Evolutionary conservation across 2,113 vertebrate species (phyloP).

Genomic region (Theropithecus gelada): DNA sequence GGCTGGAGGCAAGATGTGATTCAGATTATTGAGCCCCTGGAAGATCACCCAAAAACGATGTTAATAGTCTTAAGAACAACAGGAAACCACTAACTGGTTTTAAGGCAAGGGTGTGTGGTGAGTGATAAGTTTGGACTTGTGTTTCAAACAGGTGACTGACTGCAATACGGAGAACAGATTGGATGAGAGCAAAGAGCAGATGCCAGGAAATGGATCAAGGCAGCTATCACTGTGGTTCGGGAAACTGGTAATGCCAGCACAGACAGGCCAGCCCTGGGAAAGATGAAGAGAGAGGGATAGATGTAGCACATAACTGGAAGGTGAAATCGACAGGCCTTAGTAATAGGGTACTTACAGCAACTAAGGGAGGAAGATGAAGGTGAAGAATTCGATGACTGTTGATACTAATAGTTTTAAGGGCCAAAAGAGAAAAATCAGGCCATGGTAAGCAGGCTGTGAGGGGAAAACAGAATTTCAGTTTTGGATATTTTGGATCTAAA

Average conservation of each 20-base stretch:
- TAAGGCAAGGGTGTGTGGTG: not conserved
- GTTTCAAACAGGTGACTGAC: not conserved
- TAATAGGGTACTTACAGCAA: not conserved
- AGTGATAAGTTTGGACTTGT: not conserved
- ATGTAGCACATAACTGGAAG: not conserved
- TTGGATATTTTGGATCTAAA: not conserved
- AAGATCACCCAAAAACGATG: not conserved
- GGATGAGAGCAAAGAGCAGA: not conserved
- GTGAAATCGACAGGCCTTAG: not conserved
- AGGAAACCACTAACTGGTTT: not conserved
- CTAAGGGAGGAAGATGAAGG: not conserved
- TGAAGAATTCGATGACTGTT: not conserved
- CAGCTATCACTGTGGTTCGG: not conserved
- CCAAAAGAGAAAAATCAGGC: not conserved
- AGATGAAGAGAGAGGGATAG: not conserved
- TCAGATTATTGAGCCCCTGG: not conserved
- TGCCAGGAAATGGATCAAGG: not conserved
- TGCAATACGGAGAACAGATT: not conserved
- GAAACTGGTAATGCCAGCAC: not conserved
- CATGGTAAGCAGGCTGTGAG: not conserved
- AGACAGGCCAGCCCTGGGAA: not conserved
- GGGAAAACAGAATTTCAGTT: not conserved
- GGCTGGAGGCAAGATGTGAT: not conserved
- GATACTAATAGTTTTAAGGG: not conserved
- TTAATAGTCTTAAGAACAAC: not conserved